phyloP scores from a whole-genome alignment of 2,888 invertebrate genomes.

The Cylloceria caligata region DNA sequence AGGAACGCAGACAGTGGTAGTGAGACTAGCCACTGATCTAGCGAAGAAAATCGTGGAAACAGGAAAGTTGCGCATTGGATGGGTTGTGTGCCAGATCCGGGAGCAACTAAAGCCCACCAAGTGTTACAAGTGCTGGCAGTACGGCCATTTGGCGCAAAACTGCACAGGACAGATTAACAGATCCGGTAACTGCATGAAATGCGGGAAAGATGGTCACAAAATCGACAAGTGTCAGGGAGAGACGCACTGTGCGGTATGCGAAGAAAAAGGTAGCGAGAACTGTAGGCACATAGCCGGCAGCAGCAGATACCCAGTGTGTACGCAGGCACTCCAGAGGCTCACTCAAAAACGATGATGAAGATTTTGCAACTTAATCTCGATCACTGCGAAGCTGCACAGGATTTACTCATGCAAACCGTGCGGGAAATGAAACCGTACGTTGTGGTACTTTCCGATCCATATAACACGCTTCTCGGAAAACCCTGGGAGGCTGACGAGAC shows the following conservation, averaged over 20 bases:
- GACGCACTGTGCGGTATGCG: slow-evolving; percentile 38
- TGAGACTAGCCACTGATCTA: neutral
- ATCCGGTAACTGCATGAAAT: slow-evolving; percentile 32
- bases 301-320: slow-evolving; percentile 49
- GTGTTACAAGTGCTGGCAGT: slow-evolving; percentile 58
- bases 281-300: slow-evolving; percentile 49
- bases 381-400: slow-evolving; percentile 69
- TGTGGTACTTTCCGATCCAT: slow-evolving; percentile 68
- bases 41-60: neutral
- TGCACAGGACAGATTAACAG: slow-evolving; percentile 20
- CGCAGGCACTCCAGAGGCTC: slow-evolving; percentile 45
- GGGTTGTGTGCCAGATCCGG: slow-evolving; percentile 53
- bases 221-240: slow-evolving; percentile 22
- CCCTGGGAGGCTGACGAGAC: slow-evolving; percentile 56
- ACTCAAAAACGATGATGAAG: slow-evolving; percentile 55
- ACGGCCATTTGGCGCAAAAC: slow-evolving; percentile 31
- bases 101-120: slow-evolving; percentile 3
- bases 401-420: slow-evolving; percentile 66
- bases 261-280: slow-evolving; percentile 9
- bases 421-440: slow-evolving; percentile 59
- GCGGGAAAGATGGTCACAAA: slow-evolving; percentile 60
- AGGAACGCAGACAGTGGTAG: neutral
- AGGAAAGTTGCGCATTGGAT: slow-evolving; percentile 27
- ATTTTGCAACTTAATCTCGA: slow-evolving; percentile 67
- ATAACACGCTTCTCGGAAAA: slow-evolving; percentile 51